These are phyloP conservation scores for Chrysogorgia sp. DNA, from an alignment of 92 coral and sea anemone species.

Conservation along the genomic window DNA sequence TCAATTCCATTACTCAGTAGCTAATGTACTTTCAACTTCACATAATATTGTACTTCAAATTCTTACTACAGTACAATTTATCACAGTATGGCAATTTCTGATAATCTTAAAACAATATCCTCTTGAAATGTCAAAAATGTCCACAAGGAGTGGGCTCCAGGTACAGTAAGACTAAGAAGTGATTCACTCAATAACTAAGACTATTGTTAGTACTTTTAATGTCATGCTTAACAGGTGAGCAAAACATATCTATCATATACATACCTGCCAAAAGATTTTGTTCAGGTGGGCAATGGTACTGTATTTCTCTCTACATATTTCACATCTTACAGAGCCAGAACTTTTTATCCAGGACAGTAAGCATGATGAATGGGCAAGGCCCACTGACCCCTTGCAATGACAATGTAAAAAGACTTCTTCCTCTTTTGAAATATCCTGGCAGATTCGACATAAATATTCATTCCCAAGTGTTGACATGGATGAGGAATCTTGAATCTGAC, in stretches of 20 bases:
- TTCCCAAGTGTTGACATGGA: constrained; percentile 9
- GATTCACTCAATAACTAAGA: neutral
- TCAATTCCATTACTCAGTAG: neutral
- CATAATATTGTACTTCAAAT: too few relatives aligned
- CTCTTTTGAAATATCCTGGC: constrained; percentile 75
- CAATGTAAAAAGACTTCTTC: constrained; percentile 87
- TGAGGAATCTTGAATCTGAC: neutral
- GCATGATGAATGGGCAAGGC: constrained; percentile 88
- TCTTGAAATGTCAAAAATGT: too few relatives aligned
- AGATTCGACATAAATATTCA: constrained; percentile 86
- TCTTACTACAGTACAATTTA: too few relatives aligned
- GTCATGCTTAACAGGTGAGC: too few relatives aligned
- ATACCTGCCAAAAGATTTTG: constrained; percentile 90
- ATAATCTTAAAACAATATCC: too few relatives aligned
- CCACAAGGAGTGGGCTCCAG: too few relatives aligned
- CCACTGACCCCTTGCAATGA: constrained; percentile 91
- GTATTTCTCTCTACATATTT: constrained; percentile 88
- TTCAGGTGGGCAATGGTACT: constrained; percentile 77
- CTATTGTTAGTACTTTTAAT: neutral
- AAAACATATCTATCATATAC: neutral
- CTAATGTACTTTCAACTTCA: too few relatives aligned
- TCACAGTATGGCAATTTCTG: too few relatives aligned
- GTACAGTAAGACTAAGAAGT: too few relatives aligned
- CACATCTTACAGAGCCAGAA: constrained; percentile 89
- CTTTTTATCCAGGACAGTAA: constrained; percentile 89